Base-by-base conservation (phyloP, 2,888 invertebrate genomes). In the Rotaria socialis region DNA sequence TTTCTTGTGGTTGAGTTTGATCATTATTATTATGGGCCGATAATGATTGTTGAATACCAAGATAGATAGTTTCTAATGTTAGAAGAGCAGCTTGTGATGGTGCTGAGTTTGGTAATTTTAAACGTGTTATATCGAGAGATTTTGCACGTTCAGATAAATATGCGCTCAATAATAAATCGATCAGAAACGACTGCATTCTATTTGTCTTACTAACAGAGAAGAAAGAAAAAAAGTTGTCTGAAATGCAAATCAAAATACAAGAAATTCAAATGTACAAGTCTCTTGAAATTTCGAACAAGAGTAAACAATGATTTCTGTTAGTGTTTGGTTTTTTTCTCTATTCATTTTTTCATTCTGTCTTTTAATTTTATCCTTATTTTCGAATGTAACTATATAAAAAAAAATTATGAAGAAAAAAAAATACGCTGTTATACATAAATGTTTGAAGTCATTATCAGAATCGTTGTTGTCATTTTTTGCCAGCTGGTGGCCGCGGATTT, bases 131-230 rank as follows among this genome's bases (percentile, higher is more conserved):
- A 80, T 80, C 41, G 47, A 47, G 24, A 22, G 75, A 43, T n/a
- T 80, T 80, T 41, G 75, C 24, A n/a, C 75, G 75, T 80, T 80
- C 75, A 80, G 43, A 24, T 80, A 80, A 43, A 14, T 80, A 80
- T 5, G 43, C 22, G 16, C 22, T 47, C 7, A 80, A 47, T 8
- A 80, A 47, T 22, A 80, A 80, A 47, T 80, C 75, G 22, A 47
- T 27, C 14, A 47, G 8, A 11, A 7, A 24, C 11, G 47, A 43
- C 24, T 80, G 43, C 75, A 80, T 80, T 24, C 24, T 47, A 41
- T 35, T 14, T 52, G 52, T 52, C 1, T 52, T 52, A 14, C 16
- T 52, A 52, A 52, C 16, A 75, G 74, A 74, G 41, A 47, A 27
- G 6, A 80, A 10, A 41, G 24, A 8, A 43, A 24, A 22, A 22